Conservation (phyloP, 2,888 invertebrate genomes). For the Gastrophysa polygoni region DNA sequence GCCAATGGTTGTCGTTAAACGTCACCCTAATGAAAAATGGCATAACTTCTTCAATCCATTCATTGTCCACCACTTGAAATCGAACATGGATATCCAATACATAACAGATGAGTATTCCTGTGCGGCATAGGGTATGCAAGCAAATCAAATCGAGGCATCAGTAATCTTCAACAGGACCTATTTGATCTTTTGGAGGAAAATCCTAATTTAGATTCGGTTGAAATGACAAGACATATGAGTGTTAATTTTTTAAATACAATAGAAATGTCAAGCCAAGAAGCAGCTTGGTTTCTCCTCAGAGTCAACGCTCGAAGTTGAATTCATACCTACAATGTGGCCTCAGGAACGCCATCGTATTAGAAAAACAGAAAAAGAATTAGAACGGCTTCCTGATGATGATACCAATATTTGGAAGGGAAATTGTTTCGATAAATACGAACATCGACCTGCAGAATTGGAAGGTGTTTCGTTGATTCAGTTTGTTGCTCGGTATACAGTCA, state of each 20-base stretch:
- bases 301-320: slow-evolving; percentile 53
- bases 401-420: slow-evolving; percentile 56
- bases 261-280: slow-evolving; percentile 26
- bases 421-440: slow-evolving; percentile 55
- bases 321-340: slow-evolving; percentile 54
- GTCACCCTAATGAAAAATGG: slow-evolving; percentile 51
- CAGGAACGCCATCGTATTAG: slow-evolving; percentile 50
- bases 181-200: slow-evolving; percentile 47
- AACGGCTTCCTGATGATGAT: slow-evolving; percentile 47
- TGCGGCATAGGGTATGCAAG: slow-evolving; percentile 56
- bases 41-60: slow-evolving; percentile 55
- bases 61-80: slow-evolving; percentile 45
- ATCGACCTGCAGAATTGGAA: slow-evolving; percentile 50
- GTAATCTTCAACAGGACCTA: slow-evolving; percentile 49
- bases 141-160: slow-evolving; percentile 51
- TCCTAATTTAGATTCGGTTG: slow-evolving; percentile 48
- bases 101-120: slow-evolving; percentile 55
- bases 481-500: too few relatives aligned
- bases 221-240: slow-evolving; percentile 35
- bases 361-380: slow-evolving; percentile 48
- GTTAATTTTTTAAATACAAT: slow-evolving; percentile 41
- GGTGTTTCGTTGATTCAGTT: slow-evolving; percentile 53
- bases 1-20: slow-evolving; percentile 50
- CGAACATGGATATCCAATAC: slow-evolving; percentile 54
- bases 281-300: slow-evolving; percentile 57